Conservation (phyloP, 2,888 invertebrate species). For the Ferdinandea cuprea region DNA sequence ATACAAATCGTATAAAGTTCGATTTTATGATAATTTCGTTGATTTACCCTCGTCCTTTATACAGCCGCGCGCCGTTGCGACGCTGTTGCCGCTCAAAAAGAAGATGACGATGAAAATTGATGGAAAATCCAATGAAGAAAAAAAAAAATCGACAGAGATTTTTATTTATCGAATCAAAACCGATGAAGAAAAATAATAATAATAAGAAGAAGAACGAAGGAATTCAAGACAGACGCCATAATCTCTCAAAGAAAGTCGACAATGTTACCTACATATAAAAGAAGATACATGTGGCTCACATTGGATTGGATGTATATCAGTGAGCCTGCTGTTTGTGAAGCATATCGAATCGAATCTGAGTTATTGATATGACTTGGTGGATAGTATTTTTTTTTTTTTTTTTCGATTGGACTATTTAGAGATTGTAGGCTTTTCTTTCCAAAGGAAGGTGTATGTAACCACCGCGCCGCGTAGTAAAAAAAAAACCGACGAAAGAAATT, state of each 20-base stretch:
- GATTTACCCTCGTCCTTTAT: constrained; percentile 51
- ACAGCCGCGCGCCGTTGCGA: background rate
- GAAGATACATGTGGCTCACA: constrained; percentile 2
- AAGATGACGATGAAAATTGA: constrained; percentile 72
- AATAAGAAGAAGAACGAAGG: constrained; percentile 20
- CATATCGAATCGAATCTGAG: constrained; percentile 73
- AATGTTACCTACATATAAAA: background rate
- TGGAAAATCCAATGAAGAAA: constrained; percentile 74
- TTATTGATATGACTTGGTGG: constrained; percentile 70
- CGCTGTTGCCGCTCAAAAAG: background rate
- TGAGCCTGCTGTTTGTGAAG: constrained; percentile 42
- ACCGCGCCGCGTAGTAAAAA: background rate
- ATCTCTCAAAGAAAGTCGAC: constrained; percentile 57
- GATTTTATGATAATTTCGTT: constrained; percentile 74
- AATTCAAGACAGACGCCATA: constrained; percentile 71
- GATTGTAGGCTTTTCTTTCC: constrained; percentile 10
- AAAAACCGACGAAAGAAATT: constrained; percentile 45
- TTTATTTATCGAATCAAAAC: constrained; percentile 73
- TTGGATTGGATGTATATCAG: constrained; percentile 44
- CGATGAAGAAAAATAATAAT: constrained; percentile 21
- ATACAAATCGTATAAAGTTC: constrained; percentile 50
- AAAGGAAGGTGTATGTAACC: constrained; percentile 5
- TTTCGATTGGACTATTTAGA: constrained; percentile 32
- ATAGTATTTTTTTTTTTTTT: constrained; percentile 36
- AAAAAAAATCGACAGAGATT: constrained; percentile 73